Evolutionary conservation across 2,888 invertebrate species (phyloP).

Genomic region (Pseudococcus viburni): DNA sequence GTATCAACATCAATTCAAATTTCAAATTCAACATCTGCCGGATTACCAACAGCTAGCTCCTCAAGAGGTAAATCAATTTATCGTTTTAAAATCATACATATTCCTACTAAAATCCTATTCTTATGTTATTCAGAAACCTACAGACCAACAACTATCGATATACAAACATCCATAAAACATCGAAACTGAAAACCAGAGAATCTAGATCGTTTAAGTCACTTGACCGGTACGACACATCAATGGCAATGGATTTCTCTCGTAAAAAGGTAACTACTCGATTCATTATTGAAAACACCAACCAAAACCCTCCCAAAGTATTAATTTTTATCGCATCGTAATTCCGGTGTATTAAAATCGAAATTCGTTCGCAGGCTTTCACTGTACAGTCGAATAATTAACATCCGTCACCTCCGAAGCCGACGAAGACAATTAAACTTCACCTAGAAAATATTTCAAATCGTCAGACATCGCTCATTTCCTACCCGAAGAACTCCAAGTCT

Average conservation of each 20-base stretch:
- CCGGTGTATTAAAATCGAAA: neutral
- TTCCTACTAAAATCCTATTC: too few relatives aligned
- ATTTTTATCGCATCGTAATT: conserved; percentile 6
- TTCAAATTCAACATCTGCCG: too few relatives aligned
- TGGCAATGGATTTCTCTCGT: conserved; percentile 42
- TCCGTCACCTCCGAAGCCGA: neutral
- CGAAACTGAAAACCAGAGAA: conserved; percentile 16
- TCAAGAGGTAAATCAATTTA: too few relatives aligned
- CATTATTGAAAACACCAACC: neutral
- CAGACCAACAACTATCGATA: neutral
- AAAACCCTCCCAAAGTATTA: neutral
- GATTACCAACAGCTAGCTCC: too few relatives aligned
- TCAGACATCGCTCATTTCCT: conserved; percentile 36
- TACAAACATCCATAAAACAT: conserved; percentile 2
- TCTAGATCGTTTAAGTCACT: conserved; percentile 48
- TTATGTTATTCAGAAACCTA: neutral
- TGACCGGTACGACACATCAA: conserved; percentile 34
- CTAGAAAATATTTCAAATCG: conserved; percentile 19
- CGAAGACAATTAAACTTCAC: conserved; percentile 13
- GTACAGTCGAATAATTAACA: conserved; percentile 28
- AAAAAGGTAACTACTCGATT: conserved; percentile 19
- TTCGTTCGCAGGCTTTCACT: conserved; percentile 29
- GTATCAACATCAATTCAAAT: too few relatives aligned
- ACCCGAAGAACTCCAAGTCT: neutral
- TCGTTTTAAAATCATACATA: too few relatives aligned